Evolutionary conservation across 2,113 vertebrate genomes (phyloP), one percentile per base, ranked within the genome.

Genomic region (Alligator sinensis): DNA sequence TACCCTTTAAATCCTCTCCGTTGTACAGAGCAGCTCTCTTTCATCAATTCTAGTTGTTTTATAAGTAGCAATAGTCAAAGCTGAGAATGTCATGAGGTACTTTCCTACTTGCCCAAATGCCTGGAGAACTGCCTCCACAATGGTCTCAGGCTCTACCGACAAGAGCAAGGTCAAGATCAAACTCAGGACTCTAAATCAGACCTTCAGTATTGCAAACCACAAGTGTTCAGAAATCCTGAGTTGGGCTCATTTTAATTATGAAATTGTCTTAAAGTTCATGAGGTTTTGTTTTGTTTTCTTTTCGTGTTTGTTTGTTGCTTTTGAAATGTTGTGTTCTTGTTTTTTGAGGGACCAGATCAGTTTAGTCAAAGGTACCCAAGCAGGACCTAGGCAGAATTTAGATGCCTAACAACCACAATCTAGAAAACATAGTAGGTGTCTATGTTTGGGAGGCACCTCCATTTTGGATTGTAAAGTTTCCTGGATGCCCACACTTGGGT

Each of bases 1-100:
- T 22, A 3, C 34, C 6, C 28, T 0, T 0, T 55, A 70, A 5
- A 9, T 24, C 4, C 4, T 3, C 0, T 0, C 17, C 3, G 58
- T 1, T 38, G 47, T 21, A 17, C 0, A 0, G 54, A 58, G 47
- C 24, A 14, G 24, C 16, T 25, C 27, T 16, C 75, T 28, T 13
- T 21, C 24, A 25, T 10, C 25, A 55, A n/a, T 19, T 77, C 25
- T 19, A 18, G 10, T 77, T 17, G 27, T 34, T 38, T 17, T 34
- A 38, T 16, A 78, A 75, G 66, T 21, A 84, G 38, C 30, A 7
- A 13, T 3, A 18, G 38, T 5, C 18, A 4, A 9, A 10, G 3
- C 59, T 70, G 25, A 6, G 30, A 21, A 28, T 28, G 47, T 10
- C 17, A 72, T 13, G 11, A 0, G 2, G 17, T 0, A 0, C n/a